These are phyloP conservation scores for Pristionchus mayeri DNA, from an alignment of 2,888 invertebrate genomes.

Conservation along the genomic window DNA sequence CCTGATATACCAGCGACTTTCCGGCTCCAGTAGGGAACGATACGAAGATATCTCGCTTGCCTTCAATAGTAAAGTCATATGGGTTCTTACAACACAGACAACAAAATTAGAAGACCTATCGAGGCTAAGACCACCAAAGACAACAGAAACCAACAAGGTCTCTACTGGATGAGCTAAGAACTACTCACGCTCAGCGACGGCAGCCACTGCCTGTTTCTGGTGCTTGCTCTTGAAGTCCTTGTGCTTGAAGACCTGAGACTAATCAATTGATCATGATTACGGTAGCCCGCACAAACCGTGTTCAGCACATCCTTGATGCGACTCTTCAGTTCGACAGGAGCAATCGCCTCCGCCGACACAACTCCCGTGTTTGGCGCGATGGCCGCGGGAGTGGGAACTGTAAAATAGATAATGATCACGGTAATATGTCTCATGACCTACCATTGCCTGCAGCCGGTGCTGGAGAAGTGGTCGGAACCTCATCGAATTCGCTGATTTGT, in stretches of 20 bases:
- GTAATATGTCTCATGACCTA: background rate
- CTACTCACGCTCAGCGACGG: conserved; percentile 60
- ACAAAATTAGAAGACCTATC: too few species aligned
- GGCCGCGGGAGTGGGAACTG: background rate
- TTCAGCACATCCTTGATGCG: conserved; percentile 11
- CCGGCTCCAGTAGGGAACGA: conserved; percentile 98
- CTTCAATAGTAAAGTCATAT: background rate
- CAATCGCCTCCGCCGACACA: conserved; percentile 22
- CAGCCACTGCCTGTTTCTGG: conserved; percentile 67
- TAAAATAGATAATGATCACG: background rate
- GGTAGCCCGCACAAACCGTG: background rate
- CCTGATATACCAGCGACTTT: conserved; percentile 96
- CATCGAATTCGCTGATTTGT: background rate
- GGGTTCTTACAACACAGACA: too few species aligned
- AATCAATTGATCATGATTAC: background rate
- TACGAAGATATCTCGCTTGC: conserved; percentile 86
- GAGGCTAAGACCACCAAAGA: too few species aligned
- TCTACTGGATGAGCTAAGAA: background rate
- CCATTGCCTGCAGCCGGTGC: background rate
- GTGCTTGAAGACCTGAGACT: conserved; percentile 62
- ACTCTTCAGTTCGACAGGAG: background rate
- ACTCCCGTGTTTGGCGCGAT: conserved; percentile 35
- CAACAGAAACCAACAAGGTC: background rate
- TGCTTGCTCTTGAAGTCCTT: conserved; percentile 64
- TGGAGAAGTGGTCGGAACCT: conserved; percentile 4